Base-by-base conservation (phyloP, 2,888 invertebrate genomes). In the Drosophila borealis region DNA sequence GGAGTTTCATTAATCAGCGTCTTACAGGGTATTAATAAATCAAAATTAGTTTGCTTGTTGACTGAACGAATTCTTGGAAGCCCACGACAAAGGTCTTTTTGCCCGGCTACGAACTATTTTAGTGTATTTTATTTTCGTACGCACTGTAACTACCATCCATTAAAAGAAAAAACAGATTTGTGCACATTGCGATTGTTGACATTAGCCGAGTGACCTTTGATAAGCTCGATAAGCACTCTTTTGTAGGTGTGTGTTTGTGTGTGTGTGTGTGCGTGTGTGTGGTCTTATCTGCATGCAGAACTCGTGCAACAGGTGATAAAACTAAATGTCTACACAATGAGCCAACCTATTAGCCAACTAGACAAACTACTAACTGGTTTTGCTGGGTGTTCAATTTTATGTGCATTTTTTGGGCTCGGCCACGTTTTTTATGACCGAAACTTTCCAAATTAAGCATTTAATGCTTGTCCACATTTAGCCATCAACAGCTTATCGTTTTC, bases 11-110 rank as follows among this genome's bases (percentile, higher is more conserved):
- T 78, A 66, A 77, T 78, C 74, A 78, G 54, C 75, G 74, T 17
- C 66, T 75, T 71, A 61, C 68, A 59, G 73, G 65, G 48, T 39
- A 44, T 51, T 54, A 70, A 83, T 83, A 88, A 83, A 83, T 83
- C 88, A 83, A 85, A 77, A 85, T 88, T 72, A 79, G 75, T 74
- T 77, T 69, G 65, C 49, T 65, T 67, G 75, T 74, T 78, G 67
- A 60, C 42, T 14, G 21, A 39, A 51, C 45, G 36, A 55, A 67
- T 37, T 50, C 53, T 42, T 9, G 19, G 39, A 54, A 33, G 6
- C 4, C 14, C 17, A 33, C 8, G 1, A 11, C 25, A 37, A 54
- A 42, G 45, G 19, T 48, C 41, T 48, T 64, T 56, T 42, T 49
- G 61, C 49, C 39, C 62, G 36, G 41, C 46, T 45, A 8, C 14